Conservation (phyloP, 92 coral and sea anemone species). For the Nematostella vectensis region DNA sequence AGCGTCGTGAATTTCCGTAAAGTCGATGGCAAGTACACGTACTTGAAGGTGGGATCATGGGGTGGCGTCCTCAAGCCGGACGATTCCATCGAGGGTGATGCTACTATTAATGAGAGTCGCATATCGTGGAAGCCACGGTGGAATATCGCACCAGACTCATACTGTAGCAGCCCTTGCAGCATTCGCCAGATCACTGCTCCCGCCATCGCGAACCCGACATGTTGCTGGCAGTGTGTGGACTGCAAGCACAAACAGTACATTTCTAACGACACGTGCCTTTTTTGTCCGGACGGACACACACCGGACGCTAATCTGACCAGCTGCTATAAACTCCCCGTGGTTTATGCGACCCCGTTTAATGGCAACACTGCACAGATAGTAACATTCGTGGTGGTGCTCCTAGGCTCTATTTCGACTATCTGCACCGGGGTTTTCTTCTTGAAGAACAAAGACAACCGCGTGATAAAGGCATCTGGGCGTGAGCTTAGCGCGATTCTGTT, state of each 20-base stretch:
- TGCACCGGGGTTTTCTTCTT: constrained; percentile 43
- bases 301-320: constrained; percentile 32
- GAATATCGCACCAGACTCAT: constrained; percentile 38
- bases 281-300: constrained; percentile 49
- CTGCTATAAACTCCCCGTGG: constrained; percentile 44
- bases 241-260: constrained; percentile 42
- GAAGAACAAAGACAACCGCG: constrained; percentile 30
- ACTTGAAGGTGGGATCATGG: constrained; percentile 55
- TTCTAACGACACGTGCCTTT: constrained; percentile 44
- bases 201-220: constrained; percentile 21
- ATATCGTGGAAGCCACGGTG: constrained; percentile 36
- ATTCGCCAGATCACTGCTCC: constrained; percentile 28
- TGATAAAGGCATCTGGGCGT: constrained; percentile 66
- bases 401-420: constrained; percentile 40
- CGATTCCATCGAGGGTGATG: constrained; percentile 31
- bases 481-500: constrained; percentile 61
- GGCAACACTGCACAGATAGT: constrained; percentile 37
- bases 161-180: constrained; percentile 57
- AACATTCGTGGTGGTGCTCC: constrained; percentile 11
- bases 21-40: constrained; percentile 28
- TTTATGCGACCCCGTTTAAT: constrained; percentile 43
- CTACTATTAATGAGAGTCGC: constrained; percentile 23
- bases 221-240: constrained; percentile 70
- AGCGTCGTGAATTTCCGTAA: constrained; percentile 51
- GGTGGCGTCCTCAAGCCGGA: constrained; percentile 37